Percentiles rank a stretch among this genome's conserved stretches.
Evolutionary conservation across 1,140 invertebrate species (phyloP).

Genomic region (Zaprionus kolodkinae): DNA sequence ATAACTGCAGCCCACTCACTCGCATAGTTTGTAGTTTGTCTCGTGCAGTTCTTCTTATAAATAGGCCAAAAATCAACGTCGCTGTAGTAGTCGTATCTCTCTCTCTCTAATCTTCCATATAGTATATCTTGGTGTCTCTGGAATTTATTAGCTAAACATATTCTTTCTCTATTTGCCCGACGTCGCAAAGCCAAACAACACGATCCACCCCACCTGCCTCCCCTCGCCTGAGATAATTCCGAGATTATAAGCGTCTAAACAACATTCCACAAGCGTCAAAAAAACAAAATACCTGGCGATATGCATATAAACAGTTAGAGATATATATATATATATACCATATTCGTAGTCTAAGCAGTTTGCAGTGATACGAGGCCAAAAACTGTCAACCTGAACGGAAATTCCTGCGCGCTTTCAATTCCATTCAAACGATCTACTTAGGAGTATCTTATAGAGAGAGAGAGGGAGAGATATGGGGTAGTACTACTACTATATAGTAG

Average conservation of each 20-base stretch:
- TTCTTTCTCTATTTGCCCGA: slow-evolving; percentile 2
- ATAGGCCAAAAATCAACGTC: slow-evolving; percentile 15
- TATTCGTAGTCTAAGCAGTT: neutral
- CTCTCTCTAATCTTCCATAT: neutral
- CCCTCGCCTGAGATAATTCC: slow-evolving; percentile 39
- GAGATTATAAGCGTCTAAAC: slow-evolving; percentile 40
- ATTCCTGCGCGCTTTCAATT: neutral
- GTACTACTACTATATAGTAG: neutral
- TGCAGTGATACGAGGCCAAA: no score
- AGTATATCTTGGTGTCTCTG: slow-evolving; percentile 11
- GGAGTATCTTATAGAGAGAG: neutral
- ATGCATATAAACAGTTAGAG: slow-evolving; percentile 8
- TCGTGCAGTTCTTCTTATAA: slow-evolving; percentile 2
- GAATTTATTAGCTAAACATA: slow-evolving; percentile 46
- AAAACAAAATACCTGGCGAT: slow-evolving; percentile 13
- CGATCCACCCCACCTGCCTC: slow-evolving; percentile 4
- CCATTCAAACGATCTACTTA: neutral
- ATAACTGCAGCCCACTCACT: neutral
- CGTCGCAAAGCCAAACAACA: slow-evolving; percentile 10
- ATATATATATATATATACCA: neutral
- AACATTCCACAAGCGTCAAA: slow-evolving; percentile 47
- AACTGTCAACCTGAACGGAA: neutral
- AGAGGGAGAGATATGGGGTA: neutral
- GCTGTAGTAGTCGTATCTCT: neutral
- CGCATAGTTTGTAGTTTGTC: neutral